Evolutionary conservation across 1,140 invertebrate species (phyloP).

Genomic region (Drosophila pectinifera): DNA sequence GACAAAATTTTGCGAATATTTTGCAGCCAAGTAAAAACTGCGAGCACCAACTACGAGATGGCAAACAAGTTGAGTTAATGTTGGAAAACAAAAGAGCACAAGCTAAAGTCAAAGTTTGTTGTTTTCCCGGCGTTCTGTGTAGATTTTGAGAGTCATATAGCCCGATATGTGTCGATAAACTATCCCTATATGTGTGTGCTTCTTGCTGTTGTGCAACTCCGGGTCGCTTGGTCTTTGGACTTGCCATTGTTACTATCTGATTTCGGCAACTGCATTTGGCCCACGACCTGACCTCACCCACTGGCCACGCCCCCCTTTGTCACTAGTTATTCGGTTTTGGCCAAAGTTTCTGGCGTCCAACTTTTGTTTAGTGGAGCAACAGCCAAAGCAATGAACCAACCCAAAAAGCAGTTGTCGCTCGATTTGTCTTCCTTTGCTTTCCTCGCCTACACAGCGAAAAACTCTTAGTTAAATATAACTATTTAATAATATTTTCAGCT

Average conservation of each 20-base stretch:
- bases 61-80: constrained; percentile 58
- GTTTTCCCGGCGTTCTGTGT: constrained; percentile 43
- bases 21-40: constrained; percentile 40
- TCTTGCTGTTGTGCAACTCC: constrained; percentile 6
- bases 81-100: constrained; percentile 25
- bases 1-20: constrained; percentile 67
- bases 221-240: constrained; percentile 40
- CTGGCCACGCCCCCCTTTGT: constrained; percentile 19
- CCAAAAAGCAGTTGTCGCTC: constrained; percentile 69
- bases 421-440: constrained; percentile 59
- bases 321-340: constrained; percentile 49
- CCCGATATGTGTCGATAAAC: constrained; percentile 62
- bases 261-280: constrained; percentile 68
- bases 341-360: constrained; percentile 63
- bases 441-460: constrained; percentile 1
- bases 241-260: constrained; percentile 52
- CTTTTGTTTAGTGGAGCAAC: constrained; percentile 66
- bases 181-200: constrained; percentile 19
- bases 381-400: constrained; percentile 57
- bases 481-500: no score
- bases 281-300: constrained; percentile 53
- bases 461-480: no score
- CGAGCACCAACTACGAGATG: constrained; percentile 25
- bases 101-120: constrained; percentile 49
- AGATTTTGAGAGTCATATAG: constrained; percentile 52